phyloP scores from a whole-genome alignment of 2,888 invertebrate genomes.

The Gastrophysa polygoni region DNA sequence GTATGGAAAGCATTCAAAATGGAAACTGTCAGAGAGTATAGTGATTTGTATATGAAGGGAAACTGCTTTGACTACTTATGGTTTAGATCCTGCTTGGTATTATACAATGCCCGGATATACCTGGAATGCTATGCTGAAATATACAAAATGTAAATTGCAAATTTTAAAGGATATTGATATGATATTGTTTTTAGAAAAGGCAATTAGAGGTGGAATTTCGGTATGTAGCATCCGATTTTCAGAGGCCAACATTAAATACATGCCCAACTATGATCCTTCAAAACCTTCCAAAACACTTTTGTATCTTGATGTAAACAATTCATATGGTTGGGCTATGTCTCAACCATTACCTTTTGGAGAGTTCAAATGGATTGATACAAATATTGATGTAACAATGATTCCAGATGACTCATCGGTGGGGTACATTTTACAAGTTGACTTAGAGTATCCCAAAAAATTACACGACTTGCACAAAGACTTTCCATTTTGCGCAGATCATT shows the following conservation, averaged over 20 bases:
- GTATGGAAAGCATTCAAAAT: constrained; percentile 28
- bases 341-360: no score
- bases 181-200: constrained; percentile 35
- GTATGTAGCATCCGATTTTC: neutral
- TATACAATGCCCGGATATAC: constrained; percentile 14
- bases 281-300: neutral
- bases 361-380: no score
- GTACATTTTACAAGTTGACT: no score
- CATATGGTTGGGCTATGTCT: no score
- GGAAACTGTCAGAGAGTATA: constrained; percentile 39
- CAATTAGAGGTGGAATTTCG: constrained; percentile 25
- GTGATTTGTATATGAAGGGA: constrained; percentile 30
- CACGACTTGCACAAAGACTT: no score
- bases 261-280: constrained; percentile 38
- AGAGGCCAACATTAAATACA: constrained; percentile 42
- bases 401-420: no score
- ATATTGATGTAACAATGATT: no score
- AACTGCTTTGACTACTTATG: constrained; percentile 4
- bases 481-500: no score
- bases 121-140: constrained; percentile 13
- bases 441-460: no score
- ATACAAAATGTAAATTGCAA: constrained; percentile 40
- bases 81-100: constrained; percentile 16
- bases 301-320: no score
- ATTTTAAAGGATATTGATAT: constrained; percentile 39